A percentile compares a stretch with the other conserved stretches of the same genome.
These are phyloP conservation scores for Psylliodes chrysocephalus DNA, from an alignment of 2,888 invertebrate species.

Conservation along the genomic window DNA sequence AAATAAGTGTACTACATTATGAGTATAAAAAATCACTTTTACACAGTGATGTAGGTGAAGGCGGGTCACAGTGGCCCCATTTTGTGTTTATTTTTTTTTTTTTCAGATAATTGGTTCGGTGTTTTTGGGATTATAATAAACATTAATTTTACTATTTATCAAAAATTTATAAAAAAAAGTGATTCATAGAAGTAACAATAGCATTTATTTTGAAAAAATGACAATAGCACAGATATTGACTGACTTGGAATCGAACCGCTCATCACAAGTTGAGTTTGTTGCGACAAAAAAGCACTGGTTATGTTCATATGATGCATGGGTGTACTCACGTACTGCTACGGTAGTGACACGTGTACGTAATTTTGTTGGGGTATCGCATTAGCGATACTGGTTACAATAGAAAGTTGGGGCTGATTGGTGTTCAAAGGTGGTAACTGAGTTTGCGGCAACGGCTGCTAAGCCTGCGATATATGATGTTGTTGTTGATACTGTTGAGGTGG, in stretches of 20 bases:
- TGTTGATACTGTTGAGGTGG: constrained; percentile 33
- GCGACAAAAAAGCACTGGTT: constrained; percentile 35
- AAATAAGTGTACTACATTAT: no score
- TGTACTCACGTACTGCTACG: constrained; percentile 38
- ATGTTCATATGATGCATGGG: constrained; percentile 35
- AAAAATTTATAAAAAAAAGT: no score
- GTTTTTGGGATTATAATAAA: no score
- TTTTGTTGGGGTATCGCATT: constrained; percentile 34
- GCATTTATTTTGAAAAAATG: no score
- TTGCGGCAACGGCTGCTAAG: constrained; percentile 21
- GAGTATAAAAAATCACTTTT: no score
- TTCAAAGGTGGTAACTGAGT: constrained; percentile 28
- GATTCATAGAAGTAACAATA: no score
- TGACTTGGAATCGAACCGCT: constrained; percentile 34
- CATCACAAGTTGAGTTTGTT: constrained; percentile 32
- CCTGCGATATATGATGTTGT: constrained; percentile 25
- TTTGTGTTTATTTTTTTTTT: no score
- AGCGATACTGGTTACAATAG: constrained; percentile 15
- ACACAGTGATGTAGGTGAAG: no score
- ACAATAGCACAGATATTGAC: constrained; percentile 23
- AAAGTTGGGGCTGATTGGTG: constrained; percentile 20
- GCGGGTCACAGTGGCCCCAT: no score
- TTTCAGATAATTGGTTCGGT: no score
- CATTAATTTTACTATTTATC: no score
- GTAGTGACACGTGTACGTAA: constrained; percentile 36